Percentiles rank a stretch among this genome's conserved stretches.
phyloP scores from a whole-genome alignment of 1,140 invertebrate species.

The Lepidurus packardi region DNA sequence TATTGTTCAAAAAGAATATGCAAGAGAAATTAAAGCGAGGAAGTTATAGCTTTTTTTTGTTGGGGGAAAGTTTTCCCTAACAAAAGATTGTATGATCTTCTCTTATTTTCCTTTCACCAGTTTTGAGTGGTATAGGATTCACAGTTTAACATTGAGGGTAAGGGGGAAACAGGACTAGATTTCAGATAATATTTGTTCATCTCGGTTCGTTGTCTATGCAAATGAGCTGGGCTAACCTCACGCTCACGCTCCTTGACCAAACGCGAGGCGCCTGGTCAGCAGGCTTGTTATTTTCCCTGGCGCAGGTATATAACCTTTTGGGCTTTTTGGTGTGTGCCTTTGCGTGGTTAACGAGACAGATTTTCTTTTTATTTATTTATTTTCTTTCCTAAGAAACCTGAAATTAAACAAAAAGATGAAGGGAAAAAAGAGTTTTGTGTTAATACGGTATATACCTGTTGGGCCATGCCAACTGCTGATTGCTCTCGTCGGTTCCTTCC shows the following conservation, averaged over 20 bases:
- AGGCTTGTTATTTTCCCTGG: not conserved
- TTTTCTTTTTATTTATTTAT: not conserved
- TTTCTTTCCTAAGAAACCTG: not conserved
- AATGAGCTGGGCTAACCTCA: not conserved
- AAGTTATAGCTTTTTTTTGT: too few relatives aligned
- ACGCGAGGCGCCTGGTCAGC: not conserved
- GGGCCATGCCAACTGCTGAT: not conserved
- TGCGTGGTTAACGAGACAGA: not conserved
- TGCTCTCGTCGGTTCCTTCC: not conserved
- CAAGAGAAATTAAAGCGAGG: too few relatives aligned
- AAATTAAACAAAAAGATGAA: not conserved
- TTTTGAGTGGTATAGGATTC: too few relatives aligned
- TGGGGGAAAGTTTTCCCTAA: too few relatives aligned
- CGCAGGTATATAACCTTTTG: not conserved
- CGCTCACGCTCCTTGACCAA: conserved; percentile 12
- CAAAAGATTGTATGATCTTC: too few relatives aligned
- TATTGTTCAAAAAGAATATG: too few relatives aligned
- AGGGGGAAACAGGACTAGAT: not conserved
- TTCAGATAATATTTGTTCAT: not conserved
- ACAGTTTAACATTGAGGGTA: not conserved
- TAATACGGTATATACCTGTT: conserved; percentile 11
- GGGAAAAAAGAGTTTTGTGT: not conserved
- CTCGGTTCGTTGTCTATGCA: conserved; percentile 21
- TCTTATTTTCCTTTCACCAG: too few relatives aligned
- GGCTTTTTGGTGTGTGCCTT: not conserved